Evolutionary conservation across 2,888 invertebrate genomes (phyloP).

Genomic region (Hirtodrosophila trivittata): DNA sequence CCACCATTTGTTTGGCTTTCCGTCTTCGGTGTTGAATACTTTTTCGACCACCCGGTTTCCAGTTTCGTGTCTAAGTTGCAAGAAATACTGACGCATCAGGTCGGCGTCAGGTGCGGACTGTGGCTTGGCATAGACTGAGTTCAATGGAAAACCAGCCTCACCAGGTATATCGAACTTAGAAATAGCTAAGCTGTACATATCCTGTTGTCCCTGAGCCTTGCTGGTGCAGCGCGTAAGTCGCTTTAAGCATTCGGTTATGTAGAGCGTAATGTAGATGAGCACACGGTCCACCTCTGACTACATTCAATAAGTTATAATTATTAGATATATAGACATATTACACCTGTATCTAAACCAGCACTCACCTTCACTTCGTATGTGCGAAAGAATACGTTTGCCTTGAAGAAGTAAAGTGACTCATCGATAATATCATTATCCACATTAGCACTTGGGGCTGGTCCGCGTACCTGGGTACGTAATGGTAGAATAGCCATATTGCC

Average conservation of each 20-base stretch:
- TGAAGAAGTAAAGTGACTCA: slow-evolving; percentile 98
- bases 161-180: slow-evolving; percentile 98
- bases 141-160: slow-evolving; percentile 96
- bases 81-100: slow-evolving; percentile 95
- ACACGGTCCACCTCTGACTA: slow-evolving; percentile 98
- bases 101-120: slow-evolving; percentile 91
- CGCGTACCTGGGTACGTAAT: slow-evolving; percentile 94
- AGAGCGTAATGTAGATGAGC: slow-evolving; percentile 97
- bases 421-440: slow-evolving; percentile 96
- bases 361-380: slow-evolving; percentile 98
- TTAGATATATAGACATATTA: background rate
- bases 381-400: slow-evolving; percentile 99
- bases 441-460: slow-evolving; percentile 92
- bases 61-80: slow-evolving; percentile 97
- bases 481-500: slow-evolving; percentile 98
- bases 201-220: slow-evolving; percentile 95
- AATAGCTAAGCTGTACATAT: slow-evolving; percentile 98
- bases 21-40: slow-evolving; percentile 94
- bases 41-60: slow-evolving; percentile 95
- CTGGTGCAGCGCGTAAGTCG: slow-evolving; percentile 95
- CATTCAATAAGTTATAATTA: slow-evolving; percentile 49
- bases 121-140: slow-evolving; percentile 97
- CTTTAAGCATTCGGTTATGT: slow-evolving; percentile 98
- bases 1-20: slow-evolving; percentile 99
- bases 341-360: background rate